A percentile compares a stretch with the other conserved stretches of the same genome.
Conservation (phyloP, 2,797 vertebrate genomes). For the Thamnophis elegans region DNA sequence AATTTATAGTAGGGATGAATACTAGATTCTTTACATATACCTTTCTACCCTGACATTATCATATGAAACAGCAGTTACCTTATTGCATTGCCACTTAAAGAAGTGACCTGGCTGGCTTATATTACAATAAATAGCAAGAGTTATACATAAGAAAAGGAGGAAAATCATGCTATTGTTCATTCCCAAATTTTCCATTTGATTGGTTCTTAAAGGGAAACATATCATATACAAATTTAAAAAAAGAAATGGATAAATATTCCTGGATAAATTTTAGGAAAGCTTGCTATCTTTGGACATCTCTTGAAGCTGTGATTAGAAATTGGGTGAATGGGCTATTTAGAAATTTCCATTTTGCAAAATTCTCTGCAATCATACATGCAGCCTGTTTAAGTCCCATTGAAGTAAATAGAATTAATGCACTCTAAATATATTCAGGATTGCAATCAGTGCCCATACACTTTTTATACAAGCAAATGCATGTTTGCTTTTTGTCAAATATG, state of each 20-base stretch:
- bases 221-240: background rate
- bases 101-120: background rate
- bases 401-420: background rate
- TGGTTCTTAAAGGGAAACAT: background rate
- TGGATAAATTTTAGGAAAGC: background rate
- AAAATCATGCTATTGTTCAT: conserved; percentile 16
- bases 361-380: background rate
- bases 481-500: background rate
- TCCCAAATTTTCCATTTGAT: background rate
- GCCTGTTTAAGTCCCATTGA: background rate
- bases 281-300: background rate
- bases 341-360: background rate
- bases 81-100: background rate
- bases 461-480: background rate
- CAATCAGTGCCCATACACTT: background rate
- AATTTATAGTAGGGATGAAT: background rate
- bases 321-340: background rate
- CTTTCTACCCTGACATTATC: conserved; percentile 10
- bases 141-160: conserved; percentile 4
- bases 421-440: background rate
- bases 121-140: conserved; percentile 13
- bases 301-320: background rate
- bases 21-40: conserved; percentile 1
- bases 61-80: background rate
- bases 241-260: background rate